Percentiles rank a stretch among this genome's conserved stretches.
Evolutionary conservation across 1,140 invertebrate genomes (phyloP).

Genomic region (Tribolium castaneum): DNA sequence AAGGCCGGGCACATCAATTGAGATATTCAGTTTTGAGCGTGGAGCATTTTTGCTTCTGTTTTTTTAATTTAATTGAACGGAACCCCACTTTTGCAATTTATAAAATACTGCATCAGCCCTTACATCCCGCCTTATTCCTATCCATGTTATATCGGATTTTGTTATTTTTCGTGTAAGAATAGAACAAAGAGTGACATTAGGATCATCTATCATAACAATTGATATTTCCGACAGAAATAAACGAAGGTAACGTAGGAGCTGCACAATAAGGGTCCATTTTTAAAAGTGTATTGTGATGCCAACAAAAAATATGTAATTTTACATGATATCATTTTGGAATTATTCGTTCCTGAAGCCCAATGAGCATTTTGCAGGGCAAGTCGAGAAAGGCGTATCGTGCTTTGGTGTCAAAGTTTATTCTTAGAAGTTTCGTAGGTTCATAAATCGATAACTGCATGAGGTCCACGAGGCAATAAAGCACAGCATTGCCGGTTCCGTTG

Average conservation of each 20-base stretch:
- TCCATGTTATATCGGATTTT: not conserved
- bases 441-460: conserved; percentile 28
- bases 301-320: not conserved
- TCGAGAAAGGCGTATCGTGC: not conserved
- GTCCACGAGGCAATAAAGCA: conserved; percentile 21
- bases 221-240: not conserved
- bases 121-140: not conserved
- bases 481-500: not conserved
- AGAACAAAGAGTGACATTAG: not conserved
- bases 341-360: too few relatives aligned
- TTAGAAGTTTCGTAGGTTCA: conserved; percentile 12
- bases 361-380: not conserved
- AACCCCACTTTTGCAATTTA: too few relatives aligned
- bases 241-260: not conserved
- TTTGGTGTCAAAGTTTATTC: not conserved
- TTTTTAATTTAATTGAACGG: not conserved
- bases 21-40: not conserved
- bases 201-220: conserved; percentile 14
- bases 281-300: not conserved
- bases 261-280: not conserved
- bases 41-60: not conserved
- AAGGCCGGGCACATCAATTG: not conserved
- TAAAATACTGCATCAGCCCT: not conserved
- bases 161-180: not conserved
- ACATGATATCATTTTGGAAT: not conserved